A percentile compares a stretch with the other conserved stretches of the same genome.
Conservation (phyloP, 35 echinoderm and acorn worm species). For the Ophioderma brevispina region DNA sequence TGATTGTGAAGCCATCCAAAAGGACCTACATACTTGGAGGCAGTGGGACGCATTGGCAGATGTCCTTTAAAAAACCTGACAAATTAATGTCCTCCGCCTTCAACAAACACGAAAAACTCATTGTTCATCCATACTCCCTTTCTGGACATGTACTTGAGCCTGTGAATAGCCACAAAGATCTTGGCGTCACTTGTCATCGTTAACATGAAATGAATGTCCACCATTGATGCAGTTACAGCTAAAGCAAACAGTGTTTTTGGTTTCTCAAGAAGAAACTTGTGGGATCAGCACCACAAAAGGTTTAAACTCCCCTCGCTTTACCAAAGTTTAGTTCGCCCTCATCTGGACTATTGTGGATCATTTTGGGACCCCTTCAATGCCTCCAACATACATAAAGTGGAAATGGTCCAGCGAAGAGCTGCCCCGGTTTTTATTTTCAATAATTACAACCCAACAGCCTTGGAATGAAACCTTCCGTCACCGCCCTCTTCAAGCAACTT, state of each 20-base stretch:
- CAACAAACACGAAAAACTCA: background rate
- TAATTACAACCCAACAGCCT: background rate
- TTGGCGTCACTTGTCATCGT: constrained; percentile 13
- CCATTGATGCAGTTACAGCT: background rate
- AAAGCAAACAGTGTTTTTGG: constrained; percentile 25
- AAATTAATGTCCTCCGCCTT: background rate
- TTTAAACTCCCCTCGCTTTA: background rate
- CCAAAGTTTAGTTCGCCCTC: constrained; percentile 7
- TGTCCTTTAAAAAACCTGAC: constrained; percentile 8
- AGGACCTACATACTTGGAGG: background rate
- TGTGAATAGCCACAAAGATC: background rate
- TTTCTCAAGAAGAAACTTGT: background rate
- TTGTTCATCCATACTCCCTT: background rate
- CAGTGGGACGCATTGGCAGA: background rate
- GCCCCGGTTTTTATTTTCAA: background rate
- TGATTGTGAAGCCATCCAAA: background rate
- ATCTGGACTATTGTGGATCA: background rate
- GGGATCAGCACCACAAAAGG: background rate
- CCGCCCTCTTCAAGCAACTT: too few species aligned
- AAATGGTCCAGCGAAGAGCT: background rate
- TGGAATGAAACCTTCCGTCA: background rate
- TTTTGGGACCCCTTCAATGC: background rate
- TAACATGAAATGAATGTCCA: constrained; percentile 7
- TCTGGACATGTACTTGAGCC: background rate
- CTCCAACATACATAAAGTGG: background rate